Conservation (phyloP, 92 coral and sea anemone genomes). For the Chrysogorgia sp. region DNA sequence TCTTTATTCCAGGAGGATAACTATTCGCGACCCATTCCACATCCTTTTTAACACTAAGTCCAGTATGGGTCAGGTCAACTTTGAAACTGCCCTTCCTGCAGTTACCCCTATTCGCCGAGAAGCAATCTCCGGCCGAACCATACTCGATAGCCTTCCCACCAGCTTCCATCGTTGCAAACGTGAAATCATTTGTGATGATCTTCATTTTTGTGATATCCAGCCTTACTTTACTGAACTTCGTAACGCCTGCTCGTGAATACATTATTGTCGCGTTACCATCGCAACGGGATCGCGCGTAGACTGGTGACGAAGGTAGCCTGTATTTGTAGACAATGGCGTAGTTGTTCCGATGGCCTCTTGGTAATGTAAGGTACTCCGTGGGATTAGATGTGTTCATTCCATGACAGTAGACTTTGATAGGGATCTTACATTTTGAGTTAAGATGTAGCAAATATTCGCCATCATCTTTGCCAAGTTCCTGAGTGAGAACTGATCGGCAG, state of each 20-base stretch:
- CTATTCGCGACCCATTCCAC: conserved; percentile 75
- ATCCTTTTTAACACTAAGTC: conserved; percentile 63
- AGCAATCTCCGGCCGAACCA: conserved; percentile 97
- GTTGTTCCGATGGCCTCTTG: conserved; percentile 81
- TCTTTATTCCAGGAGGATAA: conserved; percentile 87
- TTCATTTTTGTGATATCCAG: conserved; percentile 77
- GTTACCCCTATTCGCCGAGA: conserved; percentile 80
- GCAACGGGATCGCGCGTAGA: conserved; percentile 74
- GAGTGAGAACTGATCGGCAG: conserved; percentile 74
- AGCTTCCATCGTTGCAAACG: conserved; percentile 77
- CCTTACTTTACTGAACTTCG: conserved; percentile 78
- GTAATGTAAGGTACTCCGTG: conserved; percentile 77
- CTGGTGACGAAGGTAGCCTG: conserved; percentile 72
- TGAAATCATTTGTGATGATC: conserved; percentile 73
- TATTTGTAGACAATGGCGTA: conserved; percentile 83
- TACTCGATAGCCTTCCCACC: conserved; percentile 73
- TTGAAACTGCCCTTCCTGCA: conserved; percentile 93
- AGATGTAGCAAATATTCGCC: conserved; percentile 86
- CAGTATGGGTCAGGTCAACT: conserved; percentile 84
- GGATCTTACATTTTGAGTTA: conserved; percentile 74
- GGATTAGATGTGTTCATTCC: conserved; percentile 87
- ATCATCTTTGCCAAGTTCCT: conserved; percentile 75
- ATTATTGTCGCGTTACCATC: conserved; percentile 58
- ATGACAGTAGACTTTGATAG: conserved; percentile 87
- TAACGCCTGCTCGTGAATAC: conserved; percentile 74